Base-by-base conservation (phyloP, 2,113 vertebrate species). In the Phylloscopus trochilus region DNA sequence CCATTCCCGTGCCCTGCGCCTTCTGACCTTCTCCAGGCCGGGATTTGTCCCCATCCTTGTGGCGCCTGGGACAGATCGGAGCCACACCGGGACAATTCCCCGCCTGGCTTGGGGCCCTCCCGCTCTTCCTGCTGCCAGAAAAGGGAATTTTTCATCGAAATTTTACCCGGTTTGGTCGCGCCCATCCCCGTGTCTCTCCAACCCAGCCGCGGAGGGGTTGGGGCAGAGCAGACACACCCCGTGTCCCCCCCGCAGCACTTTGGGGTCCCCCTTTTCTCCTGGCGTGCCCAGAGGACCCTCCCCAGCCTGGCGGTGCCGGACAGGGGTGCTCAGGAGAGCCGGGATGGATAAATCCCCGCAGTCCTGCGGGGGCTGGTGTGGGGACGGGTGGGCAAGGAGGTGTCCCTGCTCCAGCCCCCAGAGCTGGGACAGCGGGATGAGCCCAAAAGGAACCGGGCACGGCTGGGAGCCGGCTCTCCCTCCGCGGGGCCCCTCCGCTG, bases 161-260 rank as follows among this genome's bases (percentile, higher is more conserved):
- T n/a, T 53, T 78, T 8, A 12, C 43, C 56, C 15, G 0, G 5
- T 60, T 46, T 7, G 22, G 10, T 15, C 3, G 47, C 17, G 8
- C 31, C 23, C 47, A 17, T 10, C 3, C 7, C 2, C 3, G 0
- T 9, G 35, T 30, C 24, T 35, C 27, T 7, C 49, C 49, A 44
- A 2, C 9, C 27, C n/a, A 4, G 15, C 28, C 43, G 1, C 0
- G 1, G 11, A 0, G 23, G 37, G 27, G 1, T 9, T 9, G 49
- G 23, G 78, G 58, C 41, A 39, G 30, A 28, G 30, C 46, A 60
- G 33, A 10, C 21, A 3, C 69, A 15, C 46, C 10, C 51, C 2
- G 33, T 4, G 62, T 10, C 16, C 19, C 7, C 16, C 22, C 58
- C n/a, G 51, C 12, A 3, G 52, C 27, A 30, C 0, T 39, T 21